A percentile compares a stretch with the other conserved stretches of the same genome.
Conservation (phyloP, 2,113 vertebrate species). For the Colinus virginianus region DNA sequence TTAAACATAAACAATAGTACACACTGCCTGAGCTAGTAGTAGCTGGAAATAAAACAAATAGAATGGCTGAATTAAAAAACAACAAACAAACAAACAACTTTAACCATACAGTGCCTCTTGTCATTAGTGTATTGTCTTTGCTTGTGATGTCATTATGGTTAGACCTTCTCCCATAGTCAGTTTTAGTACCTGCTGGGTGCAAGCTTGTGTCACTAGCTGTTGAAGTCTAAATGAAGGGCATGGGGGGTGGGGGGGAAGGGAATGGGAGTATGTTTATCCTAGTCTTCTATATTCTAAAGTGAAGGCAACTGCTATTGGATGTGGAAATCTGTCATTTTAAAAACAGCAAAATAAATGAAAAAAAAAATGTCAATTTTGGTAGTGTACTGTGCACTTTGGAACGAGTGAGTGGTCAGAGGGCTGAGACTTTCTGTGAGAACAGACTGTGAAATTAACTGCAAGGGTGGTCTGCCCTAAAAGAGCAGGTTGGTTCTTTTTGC, state of each 20-base stretch:
- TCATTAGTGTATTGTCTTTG: not conserved
- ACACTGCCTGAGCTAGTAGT: fast-evolving
- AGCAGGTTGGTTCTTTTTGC: not conserved
- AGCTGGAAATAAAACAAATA: not conserved
- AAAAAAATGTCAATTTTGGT: not conserved
- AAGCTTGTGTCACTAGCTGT: not conserved
- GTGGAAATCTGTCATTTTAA: not conserved
- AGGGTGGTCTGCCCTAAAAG: not conserved
- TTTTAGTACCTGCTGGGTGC: not conserved
- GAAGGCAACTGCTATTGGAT: not conserved
- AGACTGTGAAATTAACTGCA: not conserved
- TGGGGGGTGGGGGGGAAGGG: too few relatives aligned
- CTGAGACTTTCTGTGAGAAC: not conserved
- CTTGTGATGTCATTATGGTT: not conserved
- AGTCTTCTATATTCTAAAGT: not conserved
- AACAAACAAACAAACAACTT: not conserved
- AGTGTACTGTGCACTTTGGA: fast-evolving
- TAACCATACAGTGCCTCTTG: not conserved
- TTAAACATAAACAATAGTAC: not conserved
- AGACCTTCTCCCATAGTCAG: not conserved
- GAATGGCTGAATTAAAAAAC: not conserved
- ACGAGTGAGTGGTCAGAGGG: not conserved
- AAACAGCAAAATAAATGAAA: not conserved
- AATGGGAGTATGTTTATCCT: not conserved
- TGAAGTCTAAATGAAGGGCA: not conserved